phyloP scores from a whole-genome alignment of 53 echinoderm and acorn worm species.

The Paelopatides confundens region DNA sequence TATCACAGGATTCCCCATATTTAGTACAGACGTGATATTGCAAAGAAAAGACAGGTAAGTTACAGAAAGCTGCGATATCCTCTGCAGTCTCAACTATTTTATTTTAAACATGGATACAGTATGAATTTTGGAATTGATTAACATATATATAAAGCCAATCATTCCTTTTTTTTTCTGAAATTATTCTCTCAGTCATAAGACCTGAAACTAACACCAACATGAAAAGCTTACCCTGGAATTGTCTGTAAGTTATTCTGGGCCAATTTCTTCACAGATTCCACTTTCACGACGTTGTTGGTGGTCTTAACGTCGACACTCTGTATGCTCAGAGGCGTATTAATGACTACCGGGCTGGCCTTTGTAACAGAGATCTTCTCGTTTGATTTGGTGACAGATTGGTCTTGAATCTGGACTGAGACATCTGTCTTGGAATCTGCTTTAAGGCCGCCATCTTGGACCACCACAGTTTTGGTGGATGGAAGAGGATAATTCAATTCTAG shows the following conservation, averaged over 20 bases:
- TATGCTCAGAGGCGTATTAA: not conserved
- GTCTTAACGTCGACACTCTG: slow-evolving; percentile 8
- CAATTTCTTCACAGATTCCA: slow-evolving; percentile 74
- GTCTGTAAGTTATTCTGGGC: slow-evolving; percentile 78
- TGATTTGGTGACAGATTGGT: slow-evolving; percentile 9
- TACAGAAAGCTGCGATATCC: too few species aligned
- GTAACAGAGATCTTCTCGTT: slow-evolving; percentile 14
- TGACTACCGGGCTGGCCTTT: slow-evolving; percentile 11
- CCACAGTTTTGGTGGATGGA: slow-evolving; percentile 56
- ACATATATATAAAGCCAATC: too few species aligned
- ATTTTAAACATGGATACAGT: too few species aligned
- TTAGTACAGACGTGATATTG: too few species aligned
- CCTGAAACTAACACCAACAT: not conserved
- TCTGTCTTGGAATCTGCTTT: slow-evolving; percentile 36
- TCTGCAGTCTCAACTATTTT: too few species aligned
- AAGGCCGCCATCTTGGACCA: not conserved
- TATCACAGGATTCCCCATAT: too few species aligned
- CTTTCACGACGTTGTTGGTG: slow-evolving; percentile 52
- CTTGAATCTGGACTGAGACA: not conserved
- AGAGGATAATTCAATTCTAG: slow-evolving; percentile 97
- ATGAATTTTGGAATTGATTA: too few species aligned
- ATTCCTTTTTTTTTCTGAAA: too few species aligned
- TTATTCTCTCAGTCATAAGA: not conserved
- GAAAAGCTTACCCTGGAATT: slow-evolving; percentile 55
- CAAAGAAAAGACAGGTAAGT: too few species aligned